phyloP scores from a whole-genome alignment of 2,113 vertebrate species.

The Anguilla japonica region DNA sequence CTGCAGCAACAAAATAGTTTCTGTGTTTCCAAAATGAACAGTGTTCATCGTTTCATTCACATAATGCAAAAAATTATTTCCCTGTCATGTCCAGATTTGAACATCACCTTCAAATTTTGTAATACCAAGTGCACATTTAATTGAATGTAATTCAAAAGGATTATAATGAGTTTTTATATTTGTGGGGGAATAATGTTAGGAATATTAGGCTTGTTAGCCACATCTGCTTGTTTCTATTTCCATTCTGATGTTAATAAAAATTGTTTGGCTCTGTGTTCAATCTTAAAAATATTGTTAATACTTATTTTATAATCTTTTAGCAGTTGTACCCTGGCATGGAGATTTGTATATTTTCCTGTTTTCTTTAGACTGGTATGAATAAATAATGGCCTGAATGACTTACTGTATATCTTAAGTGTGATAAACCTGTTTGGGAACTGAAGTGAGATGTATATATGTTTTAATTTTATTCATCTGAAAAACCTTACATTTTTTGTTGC shows the following conservation, averaged over 20 bases:
- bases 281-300: neutral
- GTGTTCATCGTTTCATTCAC: neutral
- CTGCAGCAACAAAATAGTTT: neutral
- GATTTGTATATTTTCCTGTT: neutral
- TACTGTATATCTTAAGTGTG: neutral
- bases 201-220: too few species aligned
- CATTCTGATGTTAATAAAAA: neutral
- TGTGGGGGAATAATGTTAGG: neutral
- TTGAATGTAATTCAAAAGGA: neutral
- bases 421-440: neutral
- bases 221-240: neutral
- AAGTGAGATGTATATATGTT: neutral
- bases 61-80: neutral
- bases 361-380: neutral
- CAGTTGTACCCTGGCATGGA: neutral
- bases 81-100: neutral
- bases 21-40: neutral
- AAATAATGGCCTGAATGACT: neutral
- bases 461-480: neutral
- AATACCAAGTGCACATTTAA: neutral
- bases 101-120: neutral
- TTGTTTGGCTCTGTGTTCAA: neutral
- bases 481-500: neutral
- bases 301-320: neutral
- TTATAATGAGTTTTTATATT: neutral